Evolutionary conservation across 2,113 vertebrate species (phyloP).

Genomic region (Bolborhynchus lineola): DNA sequence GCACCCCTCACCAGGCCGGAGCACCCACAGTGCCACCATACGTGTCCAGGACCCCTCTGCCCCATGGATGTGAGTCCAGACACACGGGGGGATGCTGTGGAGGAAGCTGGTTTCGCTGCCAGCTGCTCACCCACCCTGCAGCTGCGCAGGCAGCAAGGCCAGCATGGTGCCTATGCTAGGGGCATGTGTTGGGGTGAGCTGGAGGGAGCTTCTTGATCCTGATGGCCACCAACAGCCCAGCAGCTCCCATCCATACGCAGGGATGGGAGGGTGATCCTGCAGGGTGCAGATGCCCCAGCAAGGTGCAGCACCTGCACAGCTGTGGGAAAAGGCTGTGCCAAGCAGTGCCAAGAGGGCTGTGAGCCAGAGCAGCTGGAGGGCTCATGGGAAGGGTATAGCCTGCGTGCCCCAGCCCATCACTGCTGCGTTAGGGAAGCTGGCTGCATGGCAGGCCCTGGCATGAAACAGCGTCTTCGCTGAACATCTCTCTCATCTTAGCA

Average conservation of each 20-base stretch:
- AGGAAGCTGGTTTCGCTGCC: not conserved
- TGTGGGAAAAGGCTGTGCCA: not conserved
- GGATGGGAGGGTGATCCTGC: not conserved
- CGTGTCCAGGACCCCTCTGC: not conserved
- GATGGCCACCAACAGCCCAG: not conserved
- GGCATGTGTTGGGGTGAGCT: accelerated
- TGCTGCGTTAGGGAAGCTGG: not conserved
- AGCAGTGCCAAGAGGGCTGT: not conserved
- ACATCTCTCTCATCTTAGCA: not conserved
- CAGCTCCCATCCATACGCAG: accelerated
- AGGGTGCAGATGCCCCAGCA: not conserved
- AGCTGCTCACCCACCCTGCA: not conserved
- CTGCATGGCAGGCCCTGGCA: conserved; percentile 18
- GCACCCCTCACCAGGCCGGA: not conserved
- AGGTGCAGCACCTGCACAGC: not conserved
- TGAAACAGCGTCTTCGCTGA: not conserved
- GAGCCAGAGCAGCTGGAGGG: not conserved
- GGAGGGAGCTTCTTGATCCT: not conserved
- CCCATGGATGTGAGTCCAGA: accelerated
- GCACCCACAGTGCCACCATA: accelerated
- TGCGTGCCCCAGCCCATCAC: conserved; percentile 34
- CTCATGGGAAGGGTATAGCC: not conserved
- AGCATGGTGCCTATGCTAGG: accelerated
- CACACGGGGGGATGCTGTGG: not conserved
- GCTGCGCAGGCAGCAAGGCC: not conserved